Conservation (phyloP, 2,888 invertebrate genomes). For the Meteorus cinctellus region DNA sequence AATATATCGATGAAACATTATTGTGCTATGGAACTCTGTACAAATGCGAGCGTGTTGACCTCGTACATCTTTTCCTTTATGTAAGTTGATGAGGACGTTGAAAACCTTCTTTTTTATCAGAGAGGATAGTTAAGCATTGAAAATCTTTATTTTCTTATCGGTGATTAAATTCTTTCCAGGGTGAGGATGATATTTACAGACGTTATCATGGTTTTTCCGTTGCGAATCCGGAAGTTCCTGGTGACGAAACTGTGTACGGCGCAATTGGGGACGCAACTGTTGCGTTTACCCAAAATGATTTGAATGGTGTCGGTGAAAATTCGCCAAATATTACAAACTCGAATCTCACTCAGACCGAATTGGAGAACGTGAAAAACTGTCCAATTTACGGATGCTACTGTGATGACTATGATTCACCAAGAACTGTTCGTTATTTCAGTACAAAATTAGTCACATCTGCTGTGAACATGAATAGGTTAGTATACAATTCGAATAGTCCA, state of each 20-base stretch:
- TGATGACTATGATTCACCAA: not conserved
- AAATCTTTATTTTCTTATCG: not conserved
- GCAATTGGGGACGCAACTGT: not conserved
- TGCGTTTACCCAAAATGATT: not conserved
- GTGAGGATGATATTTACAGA: not conserved
- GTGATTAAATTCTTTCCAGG: not conserved
- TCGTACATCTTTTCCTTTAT: not conserved
- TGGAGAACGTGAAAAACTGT: not conserved
- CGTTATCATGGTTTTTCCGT: not conserved
- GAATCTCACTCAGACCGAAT: not conserved
- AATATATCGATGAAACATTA: not conserved
- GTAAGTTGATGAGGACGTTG: not conserved
- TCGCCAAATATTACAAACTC: not conserved
- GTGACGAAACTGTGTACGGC: not conserved
- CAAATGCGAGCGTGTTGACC: not conserved
- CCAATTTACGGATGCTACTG: not conserved
- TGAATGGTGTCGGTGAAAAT: not conserved
- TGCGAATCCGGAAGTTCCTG: not conserved
- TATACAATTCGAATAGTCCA: not conserved
- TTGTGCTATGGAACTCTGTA: not conserved
- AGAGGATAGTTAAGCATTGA: not conserved
- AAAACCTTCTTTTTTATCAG: not conserved
- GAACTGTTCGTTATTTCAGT: constrained; percentile 3
- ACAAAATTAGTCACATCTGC: not conserved
- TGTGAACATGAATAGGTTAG: not conserved